Base-by-base conservation (phyloP, 2,113 vertebrate genomes). In the Limanda limanda region DNA sequence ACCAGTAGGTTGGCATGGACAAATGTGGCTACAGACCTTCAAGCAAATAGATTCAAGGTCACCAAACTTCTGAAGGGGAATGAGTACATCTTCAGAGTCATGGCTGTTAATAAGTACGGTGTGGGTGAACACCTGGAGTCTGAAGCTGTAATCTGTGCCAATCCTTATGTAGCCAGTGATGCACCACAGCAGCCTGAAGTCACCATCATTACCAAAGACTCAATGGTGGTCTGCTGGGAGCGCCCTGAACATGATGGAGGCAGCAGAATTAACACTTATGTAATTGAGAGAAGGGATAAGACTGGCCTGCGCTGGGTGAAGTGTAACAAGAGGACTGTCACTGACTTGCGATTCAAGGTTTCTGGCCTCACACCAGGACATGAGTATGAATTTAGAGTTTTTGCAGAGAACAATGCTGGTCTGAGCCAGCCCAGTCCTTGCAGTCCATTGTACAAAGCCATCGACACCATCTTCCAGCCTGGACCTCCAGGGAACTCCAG, bases 91-190 rank as follows among this genome's bases (percentile, higher is more conserved):
- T 99, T 99, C 90, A 96, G 98, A 90, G 97, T 99, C 63, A 98
- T 99, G 97, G 97, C 98, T 86, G 98, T 99, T 74, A 99, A 99
- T 92, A 99, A 99, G 90, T 98, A 98, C 0, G 98, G 98, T 45
- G 89, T 97, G 79, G 98, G 98, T 86, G 98, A 99, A 82, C 93
- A 96, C 4, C 81, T 97, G 56, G 98, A 99, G 91, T 98, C 98
- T 71, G 95, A 97, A 27, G 94, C 98, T 1, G 56, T 96, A 76
- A 92, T 97, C 90, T 97, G 96, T 86, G 91, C 95, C 31, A 96
- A 99, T 90, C 98, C 98, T 2, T 99, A 96, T 81, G 96, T 97
- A 57, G 89, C 94, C 25, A 96, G 97, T 79, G 97, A 97, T 89
- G 94, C 98, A 82, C 98, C 98, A 79, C 94, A 95, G 90, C 95